A percentile compares a stretch with the other conserved stretches of the same genome.
Evolutionary conservation across 2,113 vertebrate species (phyloP).

Genomic region (Motacilla tschutschensis): DNA sequence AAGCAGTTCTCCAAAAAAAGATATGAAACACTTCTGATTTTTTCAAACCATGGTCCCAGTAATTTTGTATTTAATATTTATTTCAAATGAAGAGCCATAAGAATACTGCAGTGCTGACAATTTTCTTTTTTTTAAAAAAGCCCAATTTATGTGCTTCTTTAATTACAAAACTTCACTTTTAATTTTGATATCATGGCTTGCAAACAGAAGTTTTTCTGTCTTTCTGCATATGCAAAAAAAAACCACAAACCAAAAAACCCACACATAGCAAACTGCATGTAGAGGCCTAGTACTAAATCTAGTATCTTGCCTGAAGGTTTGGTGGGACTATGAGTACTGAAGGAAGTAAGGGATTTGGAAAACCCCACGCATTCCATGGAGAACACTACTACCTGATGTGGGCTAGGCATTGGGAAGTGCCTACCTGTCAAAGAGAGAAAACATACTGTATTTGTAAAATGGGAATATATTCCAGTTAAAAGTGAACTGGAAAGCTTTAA

Average conservation of each 20-base stretch:
- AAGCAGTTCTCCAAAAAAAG: conserved; percentile 56
- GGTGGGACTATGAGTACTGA: conserved; percentile 80
- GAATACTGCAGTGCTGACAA: not conserved
- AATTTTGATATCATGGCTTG: conserved; percentile 70
- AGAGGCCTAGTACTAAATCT: conserved; percentile 76
- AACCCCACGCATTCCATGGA: conserved; percentile 86
- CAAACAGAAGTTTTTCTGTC: conserved; percentile 69
- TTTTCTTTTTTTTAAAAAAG: not conserved
- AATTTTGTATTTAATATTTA: not conserved
- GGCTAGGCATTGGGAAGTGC: conserved; percentile 82
- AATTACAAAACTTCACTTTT: not conserved
- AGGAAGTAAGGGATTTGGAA: conserved; percentile 81
- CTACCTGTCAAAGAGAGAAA: conserved; percentile 85
- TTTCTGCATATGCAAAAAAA: conserved; percentile 60
- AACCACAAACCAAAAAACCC: not conserved
- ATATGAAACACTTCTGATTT: conserved; percentile 65
- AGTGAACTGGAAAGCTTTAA: conserved; percentile 4
- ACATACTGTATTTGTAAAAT: conserved; percentile 70
- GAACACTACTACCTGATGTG: conserved; percentile 84
- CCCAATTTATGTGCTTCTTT: not conserved
- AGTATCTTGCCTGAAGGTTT: conserved; percentile 80
- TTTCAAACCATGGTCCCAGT: conserved; percentile 71
- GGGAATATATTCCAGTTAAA: conserved; percentile 19
- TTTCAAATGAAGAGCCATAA: not conserved
- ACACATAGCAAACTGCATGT: conserved; percentile 62